phyloP scores from a whole-genome alignment of 2,888 invertebrate genomes.

The Linnaemya vulpina region DNA sequence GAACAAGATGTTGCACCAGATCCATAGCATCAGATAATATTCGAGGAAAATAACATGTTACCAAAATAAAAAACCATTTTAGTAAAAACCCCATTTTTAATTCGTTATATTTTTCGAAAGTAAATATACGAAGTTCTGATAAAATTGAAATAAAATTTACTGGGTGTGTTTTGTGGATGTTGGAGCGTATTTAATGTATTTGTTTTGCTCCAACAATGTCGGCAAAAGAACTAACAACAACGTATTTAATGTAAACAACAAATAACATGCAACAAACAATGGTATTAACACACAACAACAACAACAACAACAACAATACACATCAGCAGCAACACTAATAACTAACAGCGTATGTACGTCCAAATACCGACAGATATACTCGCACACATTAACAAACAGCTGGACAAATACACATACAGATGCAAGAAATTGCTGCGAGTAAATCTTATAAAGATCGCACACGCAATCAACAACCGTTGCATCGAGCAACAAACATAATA shows the following conservation, averaged over 20 bases:
- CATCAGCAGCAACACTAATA: slow-evolving; percentile 39
- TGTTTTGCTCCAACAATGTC: slow-evolving; percentile 33
- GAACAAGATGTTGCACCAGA: too few species aligned
- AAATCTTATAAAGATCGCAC: slow-evolving; percentile 33
- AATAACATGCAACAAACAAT: slow-evolving; percentile 65
- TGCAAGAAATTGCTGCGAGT: slow-evolving; percentile 11
- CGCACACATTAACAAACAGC: background rate
- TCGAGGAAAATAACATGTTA: too few species aligned
- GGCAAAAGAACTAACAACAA: slow-evolving; percentile 58
- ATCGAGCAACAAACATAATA: slow-evolving; percentile 17
- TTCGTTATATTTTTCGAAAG: background rate
- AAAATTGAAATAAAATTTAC: background rate
- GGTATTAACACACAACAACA: slow-evolving; percentile 53
- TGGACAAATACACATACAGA: background rate
- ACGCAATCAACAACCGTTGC: slow-evolving; percentile 51
- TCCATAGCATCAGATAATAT: too few species aligned
- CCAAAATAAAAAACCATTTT: background rate
- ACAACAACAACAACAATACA: slow-evolving; percentile 46
- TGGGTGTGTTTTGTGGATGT: background rate
- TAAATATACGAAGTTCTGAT: background rate
- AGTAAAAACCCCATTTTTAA: background rate
- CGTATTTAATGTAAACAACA: slow-evolving; percentile 57
- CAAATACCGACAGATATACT: slow-evolving; percentile 6
- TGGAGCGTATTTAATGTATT: slow-evolving; percentile 7
- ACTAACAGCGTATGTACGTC: background rate